Evolutionary conservation across 2,888 invertebrate species (phyloP), one percentile per base, ranked within the genome.

Genomic region (Ptilodon capucinus): DNA sequence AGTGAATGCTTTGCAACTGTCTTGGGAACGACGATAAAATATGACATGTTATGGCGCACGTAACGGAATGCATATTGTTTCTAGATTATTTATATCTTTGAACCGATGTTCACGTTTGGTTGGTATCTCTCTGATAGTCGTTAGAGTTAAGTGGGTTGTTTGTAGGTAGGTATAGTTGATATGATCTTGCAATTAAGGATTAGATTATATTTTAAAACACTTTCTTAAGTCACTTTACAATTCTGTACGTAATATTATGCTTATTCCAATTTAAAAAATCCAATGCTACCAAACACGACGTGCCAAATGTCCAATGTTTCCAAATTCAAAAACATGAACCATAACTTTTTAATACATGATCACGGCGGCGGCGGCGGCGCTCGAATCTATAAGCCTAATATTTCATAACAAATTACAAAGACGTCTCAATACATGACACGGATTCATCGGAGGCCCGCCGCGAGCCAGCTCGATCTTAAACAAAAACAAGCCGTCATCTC

Each of bases 401-500:
- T 75, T 77, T 80, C 79, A 77, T 77, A 81, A 81, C 84, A 80
- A 80, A 84, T 81, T 78, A 81, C 74, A 76, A 70, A 75, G 71
- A 79, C 77, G 74, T 79, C 77, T 83, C 75, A 76, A 79, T 82
- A 68, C 68, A 66, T 66, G 71, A 69, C 72, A 75, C 61, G 74
- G 67, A 63, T 59, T 63, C 66, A 61, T 68, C 71, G 68, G 63
- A 66, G 68, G 66, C 67, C 70, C 68, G 69, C 76, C 69, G 70
- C 64, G 73, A 58, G 60, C 58, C 64, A 55, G 51, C 40, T 44
- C 48, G 46, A 54, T 47, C 67, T 67, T 64, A 72, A 72, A 79
- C 77, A 81, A 83, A 81, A 81, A 78, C 76, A 69, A 68, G 64
- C 71, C 76, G 71, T 74, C 81, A 76, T 79, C 78, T 76, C 68